Evolutionary conservation across 2,888 invertebrate species (phyloP).

Genomic region (Drosophila pseudotalamancana): DNA sequence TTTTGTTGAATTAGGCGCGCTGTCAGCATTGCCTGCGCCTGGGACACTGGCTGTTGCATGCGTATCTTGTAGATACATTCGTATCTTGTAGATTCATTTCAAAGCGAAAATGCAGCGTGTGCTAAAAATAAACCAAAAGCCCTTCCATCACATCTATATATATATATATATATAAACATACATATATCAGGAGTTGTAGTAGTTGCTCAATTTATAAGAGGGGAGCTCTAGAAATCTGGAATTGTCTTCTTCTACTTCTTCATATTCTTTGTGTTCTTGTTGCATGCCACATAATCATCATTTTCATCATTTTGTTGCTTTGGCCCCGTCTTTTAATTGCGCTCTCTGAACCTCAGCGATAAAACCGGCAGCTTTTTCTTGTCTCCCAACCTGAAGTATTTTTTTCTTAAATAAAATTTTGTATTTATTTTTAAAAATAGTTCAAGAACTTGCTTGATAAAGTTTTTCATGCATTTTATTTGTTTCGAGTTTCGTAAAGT

Average conservation of each 20-base stretch:
- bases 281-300: conserved; percentile 25
- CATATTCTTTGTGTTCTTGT: neutral
- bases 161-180: neutral
- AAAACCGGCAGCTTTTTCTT: conserved; percentile 14
- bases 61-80: conserved; percentile 30
- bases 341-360: conserved; percentile 30
- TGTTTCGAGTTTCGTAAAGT: conserved; percentile 22
- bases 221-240: conserved; percentile 14
- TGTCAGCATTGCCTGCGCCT: conserved; percentile 36
- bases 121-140: conserved; percentile 69
- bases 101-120: conserved; percentile 60
- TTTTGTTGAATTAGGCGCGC: conserved; percentile 67
- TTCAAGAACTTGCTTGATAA: conserved; percentile 50
- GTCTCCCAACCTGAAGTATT: conserved; percentile 11
- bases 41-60: conserved; percentile 23
- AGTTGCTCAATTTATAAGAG: conserved; percentile 49
- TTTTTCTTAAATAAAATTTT: conserved; percentile 10
- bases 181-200: conserved; percentile 6
- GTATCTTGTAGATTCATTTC: conserved; percentile 69
- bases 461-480: conserved; percentile 22
- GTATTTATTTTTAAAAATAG: conserved; percentile 43
- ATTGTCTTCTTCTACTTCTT: conserved; percentile 16
- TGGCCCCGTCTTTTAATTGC: conserved; percentile 51
- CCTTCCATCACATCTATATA: conserved; percentile 63
- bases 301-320: conserved; percentile 35